Evolutionary conservation across 2,888 invertebrate genomes (phyloP), one percentile per base, ranked within the genome.

Genomic region (Vanessa cardui): DNA sequence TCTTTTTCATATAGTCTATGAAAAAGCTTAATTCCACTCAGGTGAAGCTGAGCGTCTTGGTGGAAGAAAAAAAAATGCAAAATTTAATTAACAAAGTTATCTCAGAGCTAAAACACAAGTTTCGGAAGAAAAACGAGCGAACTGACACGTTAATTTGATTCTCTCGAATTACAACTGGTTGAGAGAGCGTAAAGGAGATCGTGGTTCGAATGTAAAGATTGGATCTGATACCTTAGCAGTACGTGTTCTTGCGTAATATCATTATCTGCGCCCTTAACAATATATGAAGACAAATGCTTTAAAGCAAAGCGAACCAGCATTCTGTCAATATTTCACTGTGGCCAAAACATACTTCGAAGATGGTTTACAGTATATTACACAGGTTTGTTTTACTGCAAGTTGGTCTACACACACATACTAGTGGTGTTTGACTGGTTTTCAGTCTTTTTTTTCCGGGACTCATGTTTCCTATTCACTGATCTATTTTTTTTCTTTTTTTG

Each of bases 61-160:
- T 69, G 73, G 70, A 70, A 73, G 72, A 73, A 77, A 79, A 83
- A 85, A 88, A 89, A 90, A 88, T 87, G 82, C 81, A 86, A 90
- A 90, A 92, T 90, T 90, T 89, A 91, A 92, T 90, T 92, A 92
- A 89, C 89, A 87, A 91, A 92, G 88, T 92, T 91, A 83, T 86
- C 86, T 84, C 77, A 72, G 73, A 82, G 88, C 87, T 90, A 86
- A 91, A 91, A 91, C 87, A 88, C 88, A 92, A 92, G 91, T 92
- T 92, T 83, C 77, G 77, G 72, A 87, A 90, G 90, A 90, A 91
- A 90, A 92, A 90, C 89, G 91, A 86, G 85, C 80, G 81, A 86
- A 82, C 84, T 85, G 86, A 89, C 90, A 85, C 88, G 89, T 86
- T 90, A 91, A 92, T 90, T 92, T 83, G 87, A 90, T 92, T 90